Percentiles rank a stretch among this genome's conserved stretches.
Conservation (phyloP, 2,113 vertebrate species). For the Ceyx cyanopectus region DNA sequence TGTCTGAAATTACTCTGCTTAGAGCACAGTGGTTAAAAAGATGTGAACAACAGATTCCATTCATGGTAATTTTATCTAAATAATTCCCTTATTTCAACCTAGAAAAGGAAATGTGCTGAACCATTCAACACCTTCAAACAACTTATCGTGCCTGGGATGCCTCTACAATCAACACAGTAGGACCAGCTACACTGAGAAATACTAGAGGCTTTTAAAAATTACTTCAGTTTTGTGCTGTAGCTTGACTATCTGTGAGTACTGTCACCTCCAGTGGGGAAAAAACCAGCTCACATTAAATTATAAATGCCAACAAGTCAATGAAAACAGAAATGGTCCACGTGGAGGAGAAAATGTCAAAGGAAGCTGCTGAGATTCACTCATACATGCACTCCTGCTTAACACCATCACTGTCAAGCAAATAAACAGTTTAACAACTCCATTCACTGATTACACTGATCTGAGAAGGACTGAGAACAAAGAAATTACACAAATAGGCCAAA, state of each 20-base stretch:
- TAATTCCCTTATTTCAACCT: not conserved
- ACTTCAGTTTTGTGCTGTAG: not conserved
- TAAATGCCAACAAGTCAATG: not conserved
- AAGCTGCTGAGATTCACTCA: not conserved
- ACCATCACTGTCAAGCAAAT: not conserved
- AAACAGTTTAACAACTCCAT: conserved; percentile 17
- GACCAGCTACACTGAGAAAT: not conserved
- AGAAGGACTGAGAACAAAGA: not conserved
- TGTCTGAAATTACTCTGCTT: not conserved
- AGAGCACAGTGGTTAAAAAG: not conserved
- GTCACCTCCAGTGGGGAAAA: not conserved
- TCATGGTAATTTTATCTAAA: not conserved
- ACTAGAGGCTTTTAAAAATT: not conserved
- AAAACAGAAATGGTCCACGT: not conserved
- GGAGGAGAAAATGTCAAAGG: not conserved
- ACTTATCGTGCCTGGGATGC: fast-evolving
- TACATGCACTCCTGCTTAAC: not conserved
- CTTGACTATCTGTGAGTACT: not conserved
- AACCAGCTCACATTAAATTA: not conserved
- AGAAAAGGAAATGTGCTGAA: not conserved
- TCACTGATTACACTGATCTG: not conserved
- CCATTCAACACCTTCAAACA: not conserved
- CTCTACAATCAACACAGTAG: not conserved
- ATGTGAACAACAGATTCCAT: not conserved
- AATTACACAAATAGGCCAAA: not conserved